These are phyloP conservation scores for Malacoraja senta DNA, from an alignment of 2,797 vertebrate genomes.

Conservation along the genomic window DNA sequence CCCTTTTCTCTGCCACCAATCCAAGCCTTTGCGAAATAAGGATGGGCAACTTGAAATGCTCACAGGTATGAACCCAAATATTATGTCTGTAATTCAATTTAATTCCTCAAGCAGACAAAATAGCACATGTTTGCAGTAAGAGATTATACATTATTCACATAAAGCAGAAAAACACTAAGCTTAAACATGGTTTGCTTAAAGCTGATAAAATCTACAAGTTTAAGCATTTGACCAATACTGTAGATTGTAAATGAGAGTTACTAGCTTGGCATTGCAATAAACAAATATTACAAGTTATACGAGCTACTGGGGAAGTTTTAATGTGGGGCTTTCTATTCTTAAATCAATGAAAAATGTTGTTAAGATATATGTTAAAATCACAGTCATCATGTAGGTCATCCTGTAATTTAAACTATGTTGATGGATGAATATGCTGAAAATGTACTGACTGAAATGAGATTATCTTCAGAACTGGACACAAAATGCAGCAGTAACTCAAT, in stretches of 20 bases:
- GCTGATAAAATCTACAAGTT: background rate
- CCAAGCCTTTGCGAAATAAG: background rate
- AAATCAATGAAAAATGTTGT: background rate
- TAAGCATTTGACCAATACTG: background rate
- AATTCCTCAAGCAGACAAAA: background rate
- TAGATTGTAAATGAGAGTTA: background rate
- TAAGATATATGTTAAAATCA: background rate
- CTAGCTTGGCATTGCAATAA: background rate
- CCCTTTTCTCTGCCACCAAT: background rate
- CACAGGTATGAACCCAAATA: background rate
- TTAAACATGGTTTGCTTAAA: background rate
- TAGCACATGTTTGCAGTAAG: background rate
- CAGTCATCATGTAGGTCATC: background rate
- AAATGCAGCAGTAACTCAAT: no score
- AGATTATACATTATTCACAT: background rate
- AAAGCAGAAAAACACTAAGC: background rate
- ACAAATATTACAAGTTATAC: background rate
- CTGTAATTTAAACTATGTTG: background rate
- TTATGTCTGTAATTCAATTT: background rate
- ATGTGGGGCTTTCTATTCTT: background rate
- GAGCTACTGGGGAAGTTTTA: background rate
- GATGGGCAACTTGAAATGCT: background rate
- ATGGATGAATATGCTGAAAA: background rate
- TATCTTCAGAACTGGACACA: no score
- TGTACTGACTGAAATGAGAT: no score